A percentile compares a stretch with the other conserved stretches of the same genome.
These are phyloP conservation scores for Heliocidaris tuberculata DNA, from an alignment of 35 echinoderm and acorn worm genomes.

Conservation along the genomic window DNA sequence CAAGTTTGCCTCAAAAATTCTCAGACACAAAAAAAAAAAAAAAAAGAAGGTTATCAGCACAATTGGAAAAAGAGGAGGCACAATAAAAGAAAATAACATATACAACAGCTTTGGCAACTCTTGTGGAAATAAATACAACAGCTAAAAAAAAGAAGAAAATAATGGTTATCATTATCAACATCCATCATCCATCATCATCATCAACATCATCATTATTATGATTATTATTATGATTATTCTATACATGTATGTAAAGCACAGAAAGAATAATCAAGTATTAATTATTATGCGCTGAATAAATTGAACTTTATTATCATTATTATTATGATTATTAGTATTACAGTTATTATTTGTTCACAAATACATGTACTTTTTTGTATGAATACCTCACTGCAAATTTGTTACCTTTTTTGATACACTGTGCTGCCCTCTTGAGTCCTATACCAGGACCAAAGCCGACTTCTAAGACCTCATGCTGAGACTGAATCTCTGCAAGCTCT, in stretches of 20 bases:
- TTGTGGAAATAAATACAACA: neutral
- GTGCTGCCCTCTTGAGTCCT: constrained; percentile 62
- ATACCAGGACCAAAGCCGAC: constrained; percentile 82
- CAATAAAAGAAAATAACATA: no score
- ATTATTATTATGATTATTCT: neutral
- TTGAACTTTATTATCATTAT: neutral
- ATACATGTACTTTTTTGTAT: neutral
- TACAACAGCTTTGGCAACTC: neutral
- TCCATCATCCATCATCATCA: neutral
- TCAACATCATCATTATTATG: no score
- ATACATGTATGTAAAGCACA: neutral
- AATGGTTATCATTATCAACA: neutral
- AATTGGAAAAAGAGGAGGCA: no score
- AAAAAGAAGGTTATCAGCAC: no score
- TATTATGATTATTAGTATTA: neutral
- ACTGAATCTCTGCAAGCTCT: constrained; percentile 48
- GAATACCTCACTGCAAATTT: neutral
- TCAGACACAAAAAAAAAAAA: no score
- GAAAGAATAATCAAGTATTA: neutral
- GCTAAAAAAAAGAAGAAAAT: no score
- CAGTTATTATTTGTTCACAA: neutral
- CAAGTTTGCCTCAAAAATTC: no score
- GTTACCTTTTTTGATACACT: constrained; percentile 58
- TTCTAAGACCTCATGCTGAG: constrained; percentile 72
- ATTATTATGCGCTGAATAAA: no score